Percentiles rank a stretch among this genome's conserved stretches.
phyloP scores from a whole-genome alignment of 2,797 vertebrate species.

The Lophius americanus region DNA sequence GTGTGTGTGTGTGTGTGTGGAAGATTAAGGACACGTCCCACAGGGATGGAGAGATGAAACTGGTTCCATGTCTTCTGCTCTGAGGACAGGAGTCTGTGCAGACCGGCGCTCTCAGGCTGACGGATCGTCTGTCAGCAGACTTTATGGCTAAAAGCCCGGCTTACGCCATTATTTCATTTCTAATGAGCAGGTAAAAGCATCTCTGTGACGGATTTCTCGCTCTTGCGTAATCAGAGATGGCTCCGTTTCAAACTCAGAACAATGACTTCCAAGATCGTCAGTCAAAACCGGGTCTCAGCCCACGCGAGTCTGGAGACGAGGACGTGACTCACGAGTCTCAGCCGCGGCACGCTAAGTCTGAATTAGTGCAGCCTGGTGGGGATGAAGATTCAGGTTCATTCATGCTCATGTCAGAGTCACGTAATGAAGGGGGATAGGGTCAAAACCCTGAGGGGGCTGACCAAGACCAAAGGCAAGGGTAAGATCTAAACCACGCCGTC shows the following conservation, averaged over 20 bases:
- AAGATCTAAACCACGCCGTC: too few relatives aligned
- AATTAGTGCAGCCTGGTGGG: too few relatives aligned
- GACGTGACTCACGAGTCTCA: conserved; percentile 17
- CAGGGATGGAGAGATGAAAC: conserved; percentile 36
- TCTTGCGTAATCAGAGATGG: conserved; percentile 1
- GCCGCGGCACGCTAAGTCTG: conserved; percentile 18
- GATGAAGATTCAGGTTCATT: too few relatives aligned
- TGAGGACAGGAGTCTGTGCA: conserved; percentile 35
- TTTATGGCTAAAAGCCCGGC: conserved; percentile 36
- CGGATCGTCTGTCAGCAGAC: conserved; percentile 42
- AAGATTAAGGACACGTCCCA: conserved; percentile 49
- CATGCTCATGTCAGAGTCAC: too few relatives aligned
- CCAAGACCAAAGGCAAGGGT: too few relatives aligned
- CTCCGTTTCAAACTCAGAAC: not conserved
- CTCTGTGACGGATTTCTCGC: conserved; percentile 8
- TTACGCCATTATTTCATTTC: conserved; percentile 25
- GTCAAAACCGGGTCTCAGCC: conserved; percentile 7
- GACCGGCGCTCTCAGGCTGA: conserved; percentile 16
- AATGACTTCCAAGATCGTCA: conserved; percentile 1
- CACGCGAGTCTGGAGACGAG: conserved; percentile 7
- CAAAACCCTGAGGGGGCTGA: too few relatives aligned
- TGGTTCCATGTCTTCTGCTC: conserved; percentile 39
- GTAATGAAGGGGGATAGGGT: too few relatives aligned
- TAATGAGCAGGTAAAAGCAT: conserved; percentile 15
- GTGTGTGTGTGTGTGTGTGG: conserved; percentile 11